phyloP scores from a whole-genome alignment of 2,888 invertebrate genomes.

The Biston stratarius region DNA sequence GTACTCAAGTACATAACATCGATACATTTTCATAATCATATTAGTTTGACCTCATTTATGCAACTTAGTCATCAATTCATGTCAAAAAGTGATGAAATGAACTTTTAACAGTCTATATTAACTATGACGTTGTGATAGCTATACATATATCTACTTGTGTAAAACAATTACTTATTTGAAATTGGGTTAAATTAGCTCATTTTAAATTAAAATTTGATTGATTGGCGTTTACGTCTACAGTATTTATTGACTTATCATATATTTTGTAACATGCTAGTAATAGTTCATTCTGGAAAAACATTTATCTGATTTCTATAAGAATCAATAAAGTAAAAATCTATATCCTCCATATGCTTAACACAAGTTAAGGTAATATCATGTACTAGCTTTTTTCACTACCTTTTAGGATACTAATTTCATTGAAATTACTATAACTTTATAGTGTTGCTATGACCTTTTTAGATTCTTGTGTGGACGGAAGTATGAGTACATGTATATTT shows the following conservation, averaged over 20 bases:
- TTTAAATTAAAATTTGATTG: neutral
- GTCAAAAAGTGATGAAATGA: slow-evolving; percentile 1
- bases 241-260: neutral
- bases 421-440: too few species aligned
- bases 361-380: too few species aligned
- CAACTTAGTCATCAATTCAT: neutral
- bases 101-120: neutral
- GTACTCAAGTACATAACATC: neutral
- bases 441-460: too few species aligned
- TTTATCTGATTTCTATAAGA: too few species aligned
- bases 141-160: neutral
- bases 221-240: neutral
- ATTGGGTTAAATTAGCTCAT: neutral
- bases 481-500: too few species aligned
- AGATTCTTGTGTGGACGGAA: too few species aligned
- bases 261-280: neutral
- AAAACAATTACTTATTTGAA: neutral
- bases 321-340: too few species aligned
- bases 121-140: neutral
- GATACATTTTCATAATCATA: neutral
- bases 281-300: too few species aligned
- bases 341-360: too few species aligned
- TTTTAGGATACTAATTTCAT: too few species aligned
- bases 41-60: slow-evolving; percentile 20
- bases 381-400: too few species aligned